Evolutionary conservation across 2,797 vertebrate genomes (phyloP).

Genomic region (Morelia viridis): DNA sequence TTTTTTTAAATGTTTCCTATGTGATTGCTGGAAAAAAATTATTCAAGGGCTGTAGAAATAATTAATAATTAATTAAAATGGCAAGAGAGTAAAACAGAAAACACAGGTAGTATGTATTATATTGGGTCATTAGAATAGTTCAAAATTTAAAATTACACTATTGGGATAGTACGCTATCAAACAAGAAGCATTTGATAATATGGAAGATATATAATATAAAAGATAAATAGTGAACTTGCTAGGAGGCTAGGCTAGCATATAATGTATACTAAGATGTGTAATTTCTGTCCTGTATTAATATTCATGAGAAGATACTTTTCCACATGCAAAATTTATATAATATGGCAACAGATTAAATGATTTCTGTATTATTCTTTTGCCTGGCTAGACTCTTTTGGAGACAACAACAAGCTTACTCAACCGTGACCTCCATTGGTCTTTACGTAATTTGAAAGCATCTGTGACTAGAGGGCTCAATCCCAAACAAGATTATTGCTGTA

Average conservation of each 20-base stretch:
- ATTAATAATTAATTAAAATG: not conserved
- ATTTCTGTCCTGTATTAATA: slow-evolving; percentile 38
- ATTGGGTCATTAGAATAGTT: not conserved
- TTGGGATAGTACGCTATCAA: not conserved
- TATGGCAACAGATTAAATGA: slow-evolving; percentile 22
- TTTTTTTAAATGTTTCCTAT: not conserved
- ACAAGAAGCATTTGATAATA: not conserved
- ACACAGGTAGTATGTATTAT: not conserved
- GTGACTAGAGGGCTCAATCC: slow-evolving; percentile 90
- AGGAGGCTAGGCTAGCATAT: not conserved
- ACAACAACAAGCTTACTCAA: slow-evolving; percentile 93
- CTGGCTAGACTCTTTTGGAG: slow-evolving; percentile 88
- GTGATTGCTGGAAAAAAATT: not conserved
- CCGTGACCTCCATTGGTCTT: slow-evolving; percentile 96
- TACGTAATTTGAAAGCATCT: slow-evolving; percentile 88
- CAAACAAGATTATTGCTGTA: slow-evolving; percentile 91
- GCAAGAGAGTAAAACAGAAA: not conserved
- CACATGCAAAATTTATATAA: not conserved
- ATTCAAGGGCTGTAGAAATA: not conserved
- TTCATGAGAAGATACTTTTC: slow-evolving; percentile 30
- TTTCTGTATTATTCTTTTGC: slow-evolving; percentile 25
- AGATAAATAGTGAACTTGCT: not conserved
- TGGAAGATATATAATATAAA: not conserved
- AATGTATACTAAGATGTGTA: slow-evolving; percentile 15
- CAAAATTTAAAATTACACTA: not conserved